Conservation (phyloP, 1,140 invertebrate genomes). For the Apocrypta bakeri region DNA sequence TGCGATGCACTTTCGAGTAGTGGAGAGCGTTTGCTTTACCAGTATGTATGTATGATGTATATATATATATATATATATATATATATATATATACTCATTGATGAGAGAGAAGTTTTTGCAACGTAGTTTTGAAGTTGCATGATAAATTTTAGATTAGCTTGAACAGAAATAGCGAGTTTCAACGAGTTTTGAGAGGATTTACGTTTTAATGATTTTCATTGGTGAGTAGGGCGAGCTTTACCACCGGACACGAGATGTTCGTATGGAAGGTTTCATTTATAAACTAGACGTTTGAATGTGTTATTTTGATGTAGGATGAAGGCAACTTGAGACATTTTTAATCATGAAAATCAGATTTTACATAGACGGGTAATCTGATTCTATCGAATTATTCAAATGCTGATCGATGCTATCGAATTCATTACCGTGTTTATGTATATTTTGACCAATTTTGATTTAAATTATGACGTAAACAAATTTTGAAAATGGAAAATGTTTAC, state of each 20-base stretch:
- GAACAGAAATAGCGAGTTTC: background rate
- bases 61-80: no score
- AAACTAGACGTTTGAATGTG: no score
- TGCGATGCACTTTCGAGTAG: background rate
- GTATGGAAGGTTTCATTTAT: no score
- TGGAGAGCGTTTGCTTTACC: conserved; percentile 1
- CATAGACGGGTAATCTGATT: conserved; percentile 37
- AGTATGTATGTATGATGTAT: background rate
- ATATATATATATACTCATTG: no score
- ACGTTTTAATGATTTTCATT: conserved; percentile 5
- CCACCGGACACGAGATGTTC: no score
- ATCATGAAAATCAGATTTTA: background rate
- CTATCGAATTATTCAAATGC: conserved; percentile 36
- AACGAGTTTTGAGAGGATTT: background rate
- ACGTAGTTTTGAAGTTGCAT: conserved; percentile 3
- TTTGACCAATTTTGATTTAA: no score
- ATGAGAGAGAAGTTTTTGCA: background rate
- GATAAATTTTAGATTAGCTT: background rate
- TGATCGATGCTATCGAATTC: conserved; percentile 12
- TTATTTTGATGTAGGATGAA: no score
- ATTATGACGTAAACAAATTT: no score
- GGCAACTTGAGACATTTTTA: no score
- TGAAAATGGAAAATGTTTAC: no score
- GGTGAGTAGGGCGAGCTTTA: no score
- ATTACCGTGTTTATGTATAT: no score